These are phyloP conservation scores for Schlechtendalia chinensis DNA, from an alignment of 1,140 invertebrate species.

Conservation along the genomic window DNA sequence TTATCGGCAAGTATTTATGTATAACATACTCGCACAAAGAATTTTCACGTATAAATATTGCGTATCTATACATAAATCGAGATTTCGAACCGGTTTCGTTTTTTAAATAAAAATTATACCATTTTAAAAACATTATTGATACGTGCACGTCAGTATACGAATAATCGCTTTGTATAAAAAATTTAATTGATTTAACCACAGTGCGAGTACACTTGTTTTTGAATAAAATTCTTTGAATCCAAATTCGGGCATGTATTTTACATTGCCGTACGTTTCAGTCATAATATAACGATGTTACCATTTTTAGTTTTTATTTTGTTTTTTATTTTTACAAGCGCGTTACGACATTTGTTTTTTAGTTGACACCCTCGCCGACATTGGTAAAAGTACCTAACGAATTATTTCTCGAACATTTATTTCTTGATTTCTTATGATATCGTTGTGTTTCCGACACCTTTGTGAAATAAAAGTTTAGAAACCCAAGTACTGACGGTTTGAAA, in stretches of 20 bases:
- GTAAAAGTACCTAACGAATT: too few species aligned
- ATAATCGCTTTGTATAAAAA: neutral
- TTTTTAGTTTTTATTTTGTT: too few species aligned
- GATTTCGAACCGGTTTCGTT: slow-evolving; percentile 12
- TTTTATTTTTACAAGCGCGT: too few species aligned
- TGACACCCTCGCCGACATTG: too few species aligned
- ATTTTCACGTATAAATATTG: neutral
- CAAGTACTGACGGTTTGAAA: too few species aligned
- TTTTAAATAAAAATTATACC: slow-evolving; percentile 1
- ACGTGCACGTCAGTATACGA: neutral
- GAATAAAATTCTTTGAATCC: neutral
- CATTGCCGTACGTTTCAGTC: neutral
- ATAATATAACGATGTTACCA: too few species aligned
- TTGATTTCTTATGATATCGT: too few species aligned
- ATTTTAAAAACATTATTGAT: neutral
- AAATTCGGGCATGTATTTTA: neutral
- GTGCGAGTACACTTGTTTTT: neutral
- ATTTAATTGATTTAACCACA: neutral
- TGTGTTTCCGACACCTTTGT: too few species aligned
- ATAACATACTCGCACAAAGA: neutral
- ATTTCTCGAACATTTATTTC: too few species aligned
- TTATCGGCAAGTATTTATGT: neutral
- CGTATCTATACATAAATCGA: neutral
- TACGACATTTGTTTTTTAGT: too few species aligned
- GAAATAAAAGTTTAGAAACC: too few species aligned